Evolutionary conservation across 2,113 vertebrate genomes (phyloP).

Genomic region (Calyptomena viridis): DNA sequence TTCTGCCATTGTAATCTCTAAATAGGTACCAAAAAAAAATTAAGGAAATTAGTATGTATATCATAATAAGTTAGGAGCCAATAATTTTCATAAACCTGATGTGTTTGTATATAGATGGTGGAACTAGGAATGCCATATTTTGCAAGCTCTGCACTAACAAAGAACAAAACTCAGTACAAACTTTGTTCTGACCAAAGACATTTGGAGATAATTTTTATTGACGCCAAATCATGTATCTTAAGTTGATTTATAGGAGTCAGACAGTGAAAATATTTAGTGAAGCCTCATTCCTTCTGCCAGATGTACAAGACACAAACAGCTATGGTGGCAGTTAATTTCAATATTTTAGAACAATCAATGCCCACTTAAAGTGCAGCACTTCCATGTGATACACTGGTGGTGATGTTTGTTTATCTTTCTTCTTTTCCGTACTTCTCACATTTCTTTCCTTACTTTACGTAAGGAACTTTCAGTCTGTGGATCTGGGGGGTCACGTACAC

Average conservation of each 20-base stretch:
- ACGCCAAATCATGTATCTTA: neutral
- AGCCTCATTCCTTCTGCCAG: neutral
- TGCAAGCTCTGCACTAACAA: neutral
- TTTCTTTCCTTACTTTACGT: neutral
- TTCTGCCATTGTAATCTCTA: neutral
- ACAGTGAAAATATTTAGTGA: neutral
- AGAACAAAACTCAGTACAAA: neutral
- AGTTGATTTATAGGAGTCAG: neutral
- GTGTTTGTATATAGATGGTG: neutral
- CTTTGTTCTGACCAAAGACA: neutral
- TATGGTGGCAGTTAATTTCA: neutral
- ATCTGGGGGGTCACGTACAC: neutral
- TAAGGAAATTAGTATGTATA: neutral
- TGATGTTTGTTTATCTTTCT: neutral
- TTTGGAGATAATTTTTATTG: neutral
- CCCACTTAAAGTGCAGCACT: neutral
- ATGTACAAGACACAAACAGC: neutral
- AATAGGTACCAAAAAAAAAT: neutral
- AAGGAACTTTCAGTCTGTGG: neutral
- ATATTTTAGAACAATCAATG: neutral
- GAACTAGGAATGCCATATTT: neutral
- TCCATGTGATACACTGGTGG: rapidly evolving
- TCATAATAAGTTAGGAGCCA: neutral
- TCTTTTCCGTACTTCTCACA: rapidly evolving
- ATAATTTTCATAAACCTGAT: neutral